Evolutionary conservation across 2,888 invertebrate species (phyloP).

Genomic region (Pristionchus japonicus): DNA sequence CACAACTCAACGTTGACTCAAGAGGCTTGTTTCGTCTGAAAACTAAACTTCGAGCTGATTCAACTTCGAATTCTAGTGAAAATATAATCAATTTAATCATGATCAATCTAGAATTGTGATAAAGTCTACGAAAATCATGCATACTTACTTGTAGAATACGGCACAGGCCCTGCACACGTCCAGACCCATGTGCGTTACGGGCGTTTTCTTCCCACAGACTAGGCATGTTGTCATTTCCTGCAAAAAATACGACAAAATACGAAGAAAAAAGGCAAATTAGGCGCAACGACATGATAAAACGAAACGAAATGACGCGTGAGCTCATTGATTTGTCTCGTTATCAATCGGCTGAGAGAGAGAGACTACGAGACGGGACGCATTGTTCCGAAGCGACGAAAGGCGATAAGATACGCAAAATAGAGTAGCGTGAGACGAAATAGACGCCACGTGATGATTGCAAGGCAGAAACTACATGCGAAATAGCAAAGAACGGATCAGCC

Average conservation of each 20-base stretch:
- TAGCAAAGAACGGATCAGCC: not conserved
- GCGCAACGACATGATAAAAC: too few relatives aligned
- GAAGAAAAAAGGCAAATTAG: too few relatives aligned
- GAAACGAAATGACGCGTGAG: not conserved
- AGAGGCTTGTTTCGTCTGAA: slow-evolving; percentile 9
- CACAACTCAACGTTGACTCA: not conserved
- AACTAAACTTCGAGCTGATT: not conserved
- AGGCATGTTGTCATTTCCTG: not conserved
- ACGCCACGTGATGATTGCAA: not conserved
- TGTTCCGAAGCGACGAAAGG: too few relatives aligned
- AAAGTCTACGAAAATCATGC: too few relatives aligned
- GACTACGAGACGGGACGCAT: not conserved
- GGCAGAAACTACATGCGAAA: not conserved
- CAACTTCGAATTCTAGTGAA: not conserved
- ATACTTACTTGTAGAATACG: slow-evolving; percentile 10
- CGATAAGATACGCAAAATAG: not conserved
- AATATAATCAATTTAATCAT: too few relatives aligned
- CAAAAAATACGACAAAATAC: not conserved
- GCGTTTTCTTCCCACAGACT: slow-evolving; percentile 11
- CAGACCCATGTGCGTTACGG: slow-evolving; percentile 10
- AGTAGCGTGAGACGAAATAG: not conserved
- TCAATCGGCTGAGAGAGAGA: not conserved
- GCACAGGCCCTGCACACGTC: slow-evolving; percentile 18
- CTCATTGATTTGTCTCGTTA: not conserved
- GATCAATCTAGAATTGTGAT: too few relatives aligned